phyloP scores from a whole-genome alignment of 2,888 invertebrate species.

The Erpobdella octoculata region DNA sequence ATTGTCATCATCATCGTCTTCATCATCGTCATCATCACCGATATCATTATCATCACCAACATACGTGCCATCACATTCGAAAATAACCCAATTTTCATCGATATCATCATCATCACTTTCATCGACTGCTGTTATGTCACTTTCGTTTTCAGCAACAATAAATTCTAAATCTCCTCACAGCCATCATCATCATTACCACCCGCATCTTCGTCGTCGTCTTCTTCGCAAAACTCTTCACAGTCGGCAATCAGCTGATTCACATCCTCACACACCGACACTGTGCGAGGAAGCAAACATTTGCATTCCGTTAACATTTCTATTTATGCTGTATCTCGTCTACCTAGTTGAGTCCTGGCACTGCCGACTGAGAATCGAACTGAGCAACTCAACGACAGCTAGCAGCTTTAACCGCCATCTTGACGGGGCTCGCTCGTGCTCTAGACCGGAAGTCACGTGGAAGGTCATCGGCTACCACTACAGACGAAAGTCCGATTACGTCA shows the following conservation, averaged over 20 bases:
- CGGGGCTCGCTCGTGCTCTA: background rate
- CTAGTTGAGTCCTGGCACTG: slow-evolving; percentile 21
- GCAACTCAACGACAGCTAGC: background rate
- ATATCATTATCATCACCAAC: background rate
- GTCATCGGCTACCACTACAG: slow-evolving; percentile 18
- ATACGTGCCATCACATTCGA: too few relatives aligned
- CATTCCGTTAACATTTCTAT: slow-evolving; percentile 16
- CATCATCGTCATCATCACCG: background rate
- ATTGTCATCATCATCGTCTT: background rate
- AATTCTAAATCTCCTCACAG: too few relatives aligned
- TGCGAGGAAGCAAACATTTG: slow-evolving; percentile 13
- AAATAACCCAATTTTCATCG: background rate
- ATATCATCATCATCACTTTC: background rate
- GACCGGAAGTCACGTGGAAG: slow-evolving; percentile 10
- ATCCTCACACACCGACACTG: background rate
- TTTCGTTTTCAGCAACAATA: too few relatives aligned
- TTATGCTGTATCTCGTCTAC: slow-evolving; percentile 20
- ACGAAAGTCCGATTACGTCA: slow-evolving; percentile 16
- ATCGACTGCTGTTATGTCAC: too few relatives aligned
- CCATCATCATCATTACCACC: background rate
- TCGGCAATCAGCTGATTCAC: background rate
- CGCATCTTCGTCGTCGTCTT: background rate
- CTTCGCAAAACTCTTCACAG: background rate
- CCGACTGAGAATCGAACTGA: background rate
- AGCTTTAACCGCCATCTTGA: background rate